Evolutionary conservation across 2,797 vertebrate genomes (phyloP), one percentile per base, ranked within the genome.

Genomic region (Enteromius paludinosus): DNA sequence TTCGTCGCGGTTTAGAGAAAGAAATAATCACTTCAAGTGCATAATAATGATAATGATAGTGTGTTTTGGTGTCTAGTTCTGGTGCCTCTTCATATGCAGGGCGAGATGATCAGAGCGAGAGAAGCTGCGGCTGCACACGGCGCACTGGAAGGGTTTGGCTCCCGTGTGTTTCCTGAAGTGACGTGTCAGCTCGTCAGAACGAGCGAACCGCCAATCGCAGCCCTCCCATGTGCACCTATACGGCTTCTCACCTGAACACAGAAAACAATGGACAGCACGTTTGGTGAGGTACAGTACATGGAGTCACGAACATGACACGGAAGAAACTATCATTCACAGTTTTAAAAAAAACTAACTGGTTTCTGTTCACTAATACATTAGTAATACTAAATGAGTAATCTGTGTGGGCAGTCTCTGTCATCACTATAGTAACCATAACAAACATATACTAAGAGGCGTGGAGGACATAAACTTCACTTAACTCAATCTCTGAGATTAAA

Each of bases 91-190:
- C 88, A 89, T 89, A 76, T 89, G 88, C 66, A 89, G 87, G 5
- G 88, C 98, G 85, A 99, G 96, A 93, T 99, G 98, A 84, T 99
- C 98, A 0, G 98, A 99, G 75, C 98, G 96, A 41, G 98, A 99
- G 92, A 99, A 99, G 94, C 97, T 97, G 86, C 98, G 97, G 54
- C 96, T 98, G 93, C 98, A 99, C 87, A 99, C 98, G 0, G 91
- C 94, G 1, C 98, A 99, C 94, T 98, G 97, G 94, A 99, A 99
- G 62, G 98, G 98, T 91, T 99, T 99, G 83, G 98, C 97, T 1
- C 98, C 98, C 0, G 98, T 99, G 95, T 99, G 98, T 90, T 99
- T 99, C 86, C 98, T 92, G 95, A 96, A 99, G 88, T 99, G 98
- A 77, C 98, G 97, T 0, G 98, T 99, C 86, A 99, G 93, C 92